Base-by-base conservation (phyloP, 2,113 vertebrate species). In the Equus quagga region DNA sequence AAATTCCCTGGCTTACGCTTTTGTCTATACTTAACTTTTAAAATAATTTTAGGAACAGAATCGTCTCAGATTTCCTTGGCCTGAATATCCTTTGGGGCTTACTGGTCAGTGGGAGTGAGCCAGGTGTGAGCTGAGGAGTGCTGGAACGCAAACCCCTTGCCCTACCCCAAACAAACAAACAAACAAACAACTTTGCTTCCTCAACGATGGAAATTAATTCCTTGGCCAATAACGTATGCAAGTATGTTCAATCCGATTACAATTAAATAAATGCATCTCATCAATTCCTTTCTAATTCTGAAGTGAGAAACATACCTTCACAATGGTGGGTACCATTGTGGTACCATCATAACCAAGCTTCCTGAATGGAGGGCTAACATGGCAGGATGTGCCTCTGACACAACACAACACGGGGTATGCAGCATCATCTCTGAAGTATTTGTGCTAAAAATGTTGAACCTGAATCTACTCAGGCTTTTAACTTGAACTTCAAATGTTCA, bases 121-220 rank as follows among this genome's bases (percentile, higher is more conserved):
- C 62, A 78, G 23, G 11, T 75, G 8, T 49, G n/a, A 96, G 67
- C 0, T 18, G 33, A 85, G 54, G n/a, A 49, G 1, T 11, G 4
- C 13, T 58, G 19, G 33, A 73, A 65, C 21, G 31, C 13, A 10
- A 19, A 36, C 17, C 49, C 23, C 13, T 14, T 3, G 2, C 6
- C 41, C 23, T 33, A 3, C 41, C 49, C 33, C 75, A 96, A 80
- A 70, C 18, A 88, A 12, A 56, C 10, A 70, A 6, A 80, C 6
- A 69, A 54, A 76, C 44, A 31, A 51, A 78, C 24, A 73, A 46
- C 41, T 70, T 83, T 70, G 44, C 54, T 75, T 62, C 31, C 33
- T 84, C n/a, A 83, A 76, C 64, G 91, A 24, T 82, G 31, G 15
- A 89, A 94, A 46, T 69, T 82, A 90, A 70, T 72, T 86, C 18